Base-by-base conservation (phyloP, 2,888 invertebrate species). In the Hirtodrosophila trivittata region DNA sequence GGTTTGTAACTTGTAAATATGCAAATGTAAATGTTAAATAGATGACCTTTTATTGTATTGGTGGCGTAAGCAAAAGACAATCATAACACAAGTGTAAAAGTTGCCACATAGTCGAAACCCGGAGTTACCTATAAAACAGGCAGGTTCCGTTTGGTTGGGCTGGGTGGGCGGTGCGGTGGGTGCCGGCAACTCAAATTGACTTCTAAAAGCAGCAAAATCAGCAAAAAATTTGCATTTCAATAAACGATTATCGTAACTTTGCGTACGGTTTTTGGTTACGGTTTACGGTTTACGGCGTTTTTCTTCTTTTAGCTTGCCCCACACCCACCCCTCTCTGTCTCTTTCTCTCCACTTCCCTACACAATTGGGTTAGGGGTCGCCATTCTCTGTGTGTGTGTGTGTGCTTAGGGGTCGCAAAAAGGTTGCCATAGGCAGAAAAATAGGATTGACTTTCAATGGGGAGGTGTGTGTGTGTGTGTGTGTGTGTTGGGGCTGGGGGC, bases 181-280 rank as follows among this genome's bases (percentile, higher is more conserved):
- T 25, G 50, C 7, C 9, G 38, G 39, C 63, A 66, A 64, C 63
- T 75, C 80, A 87, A 89, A 89, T 89, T 87, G 88, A 69, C 83
- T 86, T 82, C 80, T 86, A 88, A 90, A 88, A 85, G 77, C 75
- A 68, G 80, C 83, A 75, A 86, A 88, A 89, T 90, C 89, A 89
- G 90, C 90, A 89, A 66, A 84, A 89, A 89, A 90, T 90, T 90
- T 89, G 83, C 89, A 90, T 90, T 89, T 89, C 89, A 90, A 90
- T 90, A 88, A 89, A 89, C 87, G 86, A 86, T 86, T 88, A 89
- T 86, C 86, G 86, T 84, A 84, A 81, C 84, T 81, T 81, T 81
- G 84, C 75, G 77, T 80, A 80, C 77, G 84, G 84, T 73, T 77
- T 83, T 80, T 77, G 81, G 83, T 83, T 80, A 83, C 83, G 83